These are phyloP conservation scores for Drosophila nigrodunni DNA, from an alignment of 1,140 invertebrate genomes.

Conservation along the genomic window DNA sequence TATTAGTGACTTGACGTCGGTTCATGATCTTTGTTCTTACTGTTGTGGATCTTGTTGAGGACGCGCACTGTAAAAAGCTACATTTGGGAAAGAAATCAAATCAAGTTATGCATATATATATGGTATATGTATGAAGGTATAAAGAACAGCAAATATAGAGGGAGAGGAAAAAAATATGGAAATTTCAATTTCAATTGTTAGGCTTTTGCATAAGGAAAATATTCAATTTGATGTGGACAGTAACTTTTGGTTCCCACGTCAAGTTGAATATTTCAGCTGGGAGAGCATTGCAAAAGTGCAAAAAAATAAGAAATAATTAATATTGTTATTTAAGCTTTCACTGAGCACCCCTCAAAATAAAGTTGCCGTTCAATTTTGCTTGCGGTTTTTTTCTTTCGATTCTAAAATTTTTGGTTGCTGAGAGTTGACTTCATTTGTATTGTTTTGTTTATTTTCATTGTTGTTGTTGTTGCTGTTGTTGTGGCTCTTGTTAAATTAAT, in stretches of 20 bases:
- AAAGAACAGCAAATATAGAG: conserved; percentile 63
- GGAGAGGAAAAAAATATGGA: conserved; percentile 18
- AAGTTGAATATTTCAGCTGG: conserved; percentile 64
- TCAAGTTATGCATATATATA: conserved; percentile 73
- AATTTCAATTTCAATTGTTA: conserved; percentile 51
- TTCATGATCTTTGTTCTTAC: conserved; percentile 32
- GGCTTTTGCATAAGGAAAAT: conserved; percentile 38
- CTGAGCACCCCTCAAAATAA: conserved; percentile 39
- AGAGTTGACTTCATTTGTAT: conserved; percentile 41
- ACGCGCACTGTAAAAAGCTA: conserved; percentile 73
- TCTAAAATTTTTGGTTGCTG: conserved; percentile 48
- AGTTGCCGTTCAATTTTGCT: conserved; percentile 44
- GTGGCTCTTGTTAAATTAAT: conserved; percentile 62
- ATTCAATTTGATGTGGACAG: conserved; percentile 62
- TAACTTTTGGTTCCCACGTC: conserved; percentile 36
- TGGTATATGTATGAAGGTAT: conserved; percentile 57
- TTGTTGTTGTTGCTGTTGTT: conserved; percentile 44
- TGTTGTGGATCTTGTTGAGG: conserved; percentile 56
- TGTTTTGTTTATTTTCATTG: conserved; percentile 45
- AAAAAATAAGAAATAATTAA: conserved; percentile 23
- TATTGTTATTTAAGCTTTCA: conserved; percentile 10
- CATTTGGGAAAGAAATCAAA: conserved; percentile 82
- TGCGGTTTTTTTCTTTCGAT: conserved; percentile 32
- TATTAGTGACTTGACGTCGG: conserved; percentile 44
- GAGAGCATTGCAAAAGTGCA: conserved; percentile 38